phyloP scores from a whole-genome alignment of 1,140 invertebrate species.

The Oreohelix idahoensis region DNA sequence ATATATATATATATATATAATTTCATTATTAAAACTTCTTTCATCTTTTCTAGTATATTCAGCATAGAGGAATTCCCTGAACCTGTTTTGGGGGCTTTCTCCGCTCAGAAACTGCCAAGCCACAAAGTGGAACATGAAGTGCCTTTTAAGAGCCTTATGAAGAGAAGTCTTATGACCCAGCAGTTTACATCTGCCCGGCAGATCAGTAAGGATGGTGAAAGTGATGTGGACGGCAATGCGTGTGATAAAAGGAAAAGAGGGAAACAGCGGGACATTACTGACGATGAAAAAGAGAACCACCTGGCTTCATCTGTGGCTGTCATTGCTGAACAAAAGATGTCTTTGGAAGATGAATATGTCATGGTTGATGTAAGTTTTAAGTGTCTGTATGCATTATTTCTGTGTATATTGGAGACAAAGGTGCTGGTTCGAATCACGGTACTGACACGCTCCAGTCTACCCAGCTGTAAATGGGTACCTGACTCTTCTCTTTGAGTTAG shows the following conservation, averaged over 20 bases:
- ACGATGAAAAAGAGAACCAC: constrained; percentile 36
- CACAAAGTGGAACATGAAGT: not conserved
- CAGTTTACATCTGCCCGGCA: not conserved
- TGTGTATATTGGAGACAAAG: too few species aligned
- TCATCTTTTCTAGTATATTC: constrained; percentile 11
- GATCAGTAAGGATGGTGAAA: not conserved
- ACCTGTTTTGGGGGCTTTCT: constrained; percentile 34
- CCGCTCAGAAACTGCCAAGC: not conserved
- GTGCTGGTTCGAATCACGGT: too few species aligned
- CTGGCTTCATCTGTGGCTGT: not conserved
- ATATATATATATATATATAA: too few species aligned
- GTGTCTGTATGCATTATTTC: too few species aligned
- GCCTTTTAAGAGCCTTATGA: constrained; percentile 35
- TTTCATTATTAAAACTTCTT: too few species aligned
- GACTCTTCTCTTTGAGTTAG: too few species aligned
- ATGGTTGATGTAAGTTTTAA: constrained; percentile 38
- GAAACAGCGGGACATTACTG: not conserved
- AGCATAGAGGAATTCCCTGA: constrained; percentile 32
- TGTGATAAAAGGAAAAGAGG: not conserved
- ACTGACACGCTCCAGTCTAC: too few species aligned
- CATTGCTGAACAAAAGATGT: constrained; percentile 4
- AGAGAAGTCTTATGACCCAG: constrained; percentile 16
- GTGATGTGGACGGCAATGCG: not conserved
- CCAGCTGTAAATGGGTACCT: too few species aligned
- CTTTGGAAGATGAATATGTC: constrained; percentile 35